phyloP scores from a whole-genome alignment of 2,888 invertebrate genomes.

The Tetragonula carbonaria region DNA sequence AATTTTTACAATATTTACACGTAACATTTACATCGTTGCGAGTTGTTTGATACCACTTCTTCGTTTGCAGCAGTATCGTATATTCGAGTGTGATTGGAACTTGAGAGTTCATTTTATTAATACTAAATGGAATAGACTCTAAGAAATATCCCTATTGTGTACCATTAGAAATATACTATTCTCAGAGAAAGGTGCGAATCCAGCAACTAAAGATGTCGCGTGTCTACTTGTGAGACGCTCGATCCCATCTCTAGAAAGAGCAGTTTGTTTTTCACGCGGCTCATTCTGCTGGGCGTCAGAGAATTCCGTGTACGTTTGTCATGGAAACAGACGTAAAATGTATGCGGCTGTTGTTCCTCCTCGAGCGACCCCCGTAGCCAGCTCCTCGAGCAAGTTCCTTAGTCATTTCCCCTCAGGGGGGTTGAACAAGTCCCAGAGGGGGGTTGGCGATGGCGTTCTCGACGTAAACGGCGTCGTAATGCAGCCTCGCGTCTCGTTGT shows the following conservation, averaged over 20 bases:
- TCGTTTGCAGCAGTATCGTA: no score
- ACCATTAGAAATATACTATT: no score
- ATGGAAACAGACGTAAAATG: slow-evolving; percentile 75
- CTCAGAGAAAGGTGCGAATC: no score
- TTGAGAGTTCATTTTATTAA: no score
- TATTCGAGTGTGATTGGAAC: no score
- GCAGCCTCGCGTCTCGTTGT: slow-evolving; percentile 22
- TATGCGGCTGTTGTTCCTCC: slow-evolving; percentile 64
- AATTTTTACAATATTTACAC: no score
- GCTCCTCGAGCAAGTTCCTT: slow-evolving; percentile 61
- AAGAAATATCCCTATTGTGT: no score
- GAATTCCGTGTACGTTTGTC: slow-evolving; percentile 76
- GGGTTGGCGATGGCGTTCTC: slow-evolving; percentile 9
- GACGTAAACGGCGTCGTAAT: slow-evolving; percentile 38
- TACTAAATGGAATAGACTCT: no score
- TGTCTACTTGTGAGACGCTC: no score
- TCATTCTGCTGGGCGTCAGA: slow-evolving; percentile 68
- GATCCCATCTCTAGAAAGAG: slow-evolving; percentile 31
- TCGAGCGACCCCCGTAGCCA: slow-evolving; percentile 19
- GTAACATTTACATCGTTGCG: no score
- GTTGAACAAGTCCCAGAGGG: slow-evolving; percentile 17
- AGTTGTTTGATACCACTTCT: no score
- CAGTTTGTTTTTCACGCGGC: slow-evolving; percentile 70
- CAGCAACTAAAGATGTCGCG: no score
- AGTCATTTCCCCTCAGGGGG: slow-evolving; percentile 57